phyloP scores from a whole-genome alignment of 2,888 invertebrate species.

The Mermis nigrescens region DNA sequence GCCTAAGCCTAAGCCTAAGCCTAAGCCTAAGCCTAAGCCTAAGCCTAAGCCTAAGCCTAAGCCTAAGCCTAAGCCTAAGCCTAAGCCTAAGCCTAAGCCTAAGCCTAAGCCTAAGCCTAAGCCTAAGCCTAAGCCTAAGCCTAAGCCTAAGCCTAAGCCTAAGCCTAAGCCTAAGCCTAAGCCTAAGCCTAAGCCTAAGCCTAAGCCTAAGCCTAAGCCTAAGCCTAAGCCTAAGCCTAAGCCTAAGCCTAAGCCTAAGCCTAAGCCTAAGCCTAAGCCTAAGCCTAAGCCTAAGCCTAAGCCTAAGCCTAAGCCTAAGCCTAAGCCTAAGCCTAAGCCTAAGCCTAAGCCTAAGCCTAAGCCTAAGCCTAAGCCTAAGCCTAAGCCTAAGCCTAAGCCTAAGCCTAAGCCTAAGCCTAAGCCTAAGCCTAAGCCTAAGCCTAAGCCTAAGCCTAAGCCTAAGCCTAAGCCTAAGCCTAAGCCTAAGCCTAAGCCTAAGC shows the following conservation, averaged over 20 bases:
- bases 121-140: constrained; percentile 1
- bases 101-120: constrained; percentile 4
- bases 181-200: constrained; percentile 2
- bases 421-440: too few species aligned
- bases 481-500: too few species aligned
- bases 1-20: not conserved
- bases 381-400: too few species aligned
- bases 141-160: constrained; percentile 1
- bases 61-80: constrained; percentile 2
- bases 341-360: too few species aligned
- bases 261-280: not conserved
- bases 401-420: too few species aligned
- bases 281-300: constrained; percentile 1
- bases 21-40: not conserved
- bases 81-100: constrained; percentile 1
- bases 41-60: not conserved
- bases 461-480: too few species aligned
- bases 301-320: constrained; percentile 1
- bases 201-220: not conserved
- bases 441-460: too few species aligned
- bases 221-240: constrained; percentile 1
- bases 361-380: too few species aligned
- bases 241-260: not conserved
- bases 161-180: constrained; percentile 3
- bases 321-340: too few species aligned